These are phyloP conservation scores for Drosophila fulvimacula DNA, from an alignment of 2,888 invertebrate species.

Conservation along the genomic window DNA sequence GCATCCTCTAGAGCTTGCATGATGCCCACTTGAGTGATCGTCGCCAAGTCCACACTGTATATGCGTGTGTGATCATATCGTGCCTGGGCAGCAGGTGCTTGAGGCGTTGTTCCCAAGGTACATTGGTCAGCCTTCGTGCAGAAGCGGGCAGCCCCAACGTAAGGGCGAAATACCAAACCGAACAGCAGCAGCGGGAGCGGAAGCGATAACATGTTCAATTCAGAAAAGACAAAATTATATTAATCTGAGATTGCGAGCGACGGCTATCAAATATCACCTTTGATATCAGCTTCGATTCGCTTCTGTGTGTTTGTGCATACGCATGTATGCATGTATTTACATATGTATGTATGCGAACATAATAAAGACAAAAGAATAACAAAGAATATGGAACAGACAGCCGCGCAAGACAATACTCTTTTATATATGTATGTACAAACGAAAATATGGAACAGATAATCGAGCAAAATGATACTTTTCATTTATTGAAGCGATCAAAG, in stretches of 20 bases:
- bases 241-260: conserved; percentile 8
- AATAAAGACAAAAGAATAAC: not conserved
- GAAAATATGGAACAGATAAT: not conserved
- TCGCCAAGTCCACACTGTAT: conserved; percentile 66
- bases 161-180: not conserved
- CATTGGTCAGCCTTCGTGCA: conserved; percentile 66
- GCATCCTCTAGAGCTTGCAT: conserved; percentile 74
- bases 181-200: conserved; percentile 15
- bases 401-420: not conserved
- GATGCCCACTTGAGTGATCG: conserved; percentile 45
- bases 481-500: not conserved
- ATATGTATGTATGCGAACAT: not conserved
- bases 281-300: conserved; percentile 12
- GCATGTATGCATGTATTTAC: not conserved
- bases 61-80: conserved; percentile 82
- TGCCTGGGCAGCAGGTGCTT: conserved; percentile 42
- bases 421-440: too few species aligned
- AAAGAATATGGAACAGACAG: not conserved
- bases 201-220: conserved; percentile 48
- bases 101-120: conserved; percentile 11
- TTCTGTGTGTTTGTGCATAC: not conserved
- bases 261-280: conserved; percentile 25
- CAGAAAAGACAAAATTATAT: conserved; percentile 1
- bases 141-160: conserved; percentile 34
- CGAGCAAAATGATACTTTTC: not conserved